Conservation (phyloP, 2,888 invertebrate genomes). For the Brachypalpus laphriformis region DNA sequence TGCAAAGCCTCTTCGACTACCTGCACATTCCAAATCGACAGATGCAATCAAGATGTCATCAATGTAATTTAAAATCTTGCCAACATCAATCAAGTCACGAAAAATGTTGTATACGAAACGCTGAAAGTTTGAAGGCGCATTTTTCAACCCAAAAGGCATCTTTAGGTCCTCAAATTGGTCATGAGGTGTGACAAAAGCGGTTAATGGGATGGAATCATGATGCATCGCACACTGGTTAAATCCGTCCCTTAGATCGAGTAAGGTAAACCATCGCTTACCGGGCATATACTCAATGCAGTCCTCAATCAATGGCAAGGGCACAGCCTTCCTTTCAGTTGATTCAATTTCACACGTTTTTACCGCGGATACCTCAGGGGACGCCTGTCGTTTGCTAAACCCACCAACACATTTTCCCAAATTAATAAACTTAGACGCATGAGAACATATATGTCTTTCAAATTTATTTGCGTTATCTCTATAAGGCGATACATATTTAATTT, state of each 20-base stretch:
- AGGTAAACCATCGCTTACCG: conserved; percentile 21
- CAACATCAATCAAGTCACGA: conserved; percentile 18
- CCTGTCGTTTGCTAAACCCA: not conserved
- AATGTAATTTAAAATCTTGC: conserved; percentile 49
- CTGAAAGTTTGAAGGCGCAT: conserved; percentile 36
- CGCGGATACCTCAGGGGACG: not conserved
- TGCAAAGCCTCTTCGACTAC: conserved; percentile 31
- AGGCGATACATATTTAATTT: not conserved
- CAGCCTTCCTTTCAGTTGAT: not conserved
- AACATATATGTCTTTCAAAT: conserved; percentile 4
- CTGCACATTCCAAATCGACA: conserved; percentile 15
- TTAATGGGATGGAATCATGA: not conserved
- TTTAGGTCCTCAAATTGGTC: conserved; percentile 11
- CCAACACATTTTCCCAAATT: not conserved
- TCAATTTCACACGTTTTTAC: not conserved
- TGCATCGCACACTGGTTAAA: conserved; percentile 20
- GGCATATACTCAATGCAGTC: conserved; percentile 29
- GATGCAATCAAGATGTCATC: conserved; percentile 57
- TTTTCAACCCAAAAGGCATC: conserved; percentile 21
- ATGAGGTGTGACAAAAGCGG: conserved; percentile 30
- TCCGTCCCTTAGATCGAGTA: too few species aligned
- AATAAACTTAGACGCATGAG: not conserved
- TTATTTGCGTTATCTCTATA: conserved; percentile 1
- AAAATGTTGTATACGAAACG: conserved; percentile 12
- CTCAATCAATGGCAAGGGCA: conserved; percentile 23